Conservation (phyloP, 2,113 vertebrate genomes). For the Centropus bengalensis region DNA sequence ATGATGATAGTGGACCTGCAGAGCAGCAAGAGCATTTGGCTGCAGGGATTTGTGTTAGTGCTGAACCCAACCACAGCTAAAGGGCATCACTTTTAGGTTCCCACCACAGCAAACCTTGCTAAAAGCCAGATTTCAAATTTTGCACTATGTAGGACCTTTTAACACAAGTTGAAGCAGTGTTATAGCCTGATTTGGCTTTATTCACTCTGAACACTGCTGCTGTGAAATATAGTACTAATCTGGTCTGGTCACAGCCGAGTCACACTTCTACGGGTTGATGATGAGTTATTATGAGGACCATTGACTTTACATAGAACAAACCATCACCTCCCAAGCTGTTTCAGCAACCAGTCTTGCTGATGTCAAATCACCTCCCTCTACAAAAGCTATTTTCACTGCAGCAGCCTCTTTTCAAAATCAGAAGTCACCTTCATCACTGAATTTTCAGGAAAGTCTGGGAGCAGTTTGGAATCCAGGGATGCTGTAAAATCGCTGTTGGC, state of each 20-base stretch:
- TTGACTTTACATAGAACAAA: neutral
- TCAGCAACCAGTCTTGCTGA: neutral
- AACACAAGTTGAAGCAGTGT: neutral
- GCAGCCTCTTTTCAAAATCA: neutral
- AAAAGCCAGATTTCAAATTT: neutral
- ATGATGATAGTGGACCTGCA: neutral
- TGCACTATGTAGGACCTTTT: neutral
- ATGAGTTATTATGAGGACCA: neutral
- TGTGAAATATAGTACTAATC: neutral
- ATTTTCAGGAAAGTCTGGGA: neutral
- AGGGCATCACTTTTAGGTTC: neutral
- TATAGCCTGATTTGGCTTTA: neutral
- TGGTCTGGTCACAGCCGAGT: neutral
- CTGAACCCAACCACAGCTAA: neutral
- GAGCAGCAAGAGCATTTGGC: neutral
- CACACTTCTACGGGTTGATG: neutral
- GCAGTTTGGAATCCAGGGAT: neutral
- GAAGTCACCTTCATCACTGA: neutral
- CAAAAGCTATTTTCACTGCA: neutral
- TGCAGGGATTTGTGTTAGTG: neutral
- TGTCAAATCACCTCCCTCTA: neutral
- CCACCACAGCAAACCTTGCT: neutral
- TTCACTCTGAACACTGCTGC: neutral
- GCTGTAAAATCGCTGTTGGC: fast-evolving
- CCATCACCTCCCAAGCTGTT: neutral